Evolutionary conservation across 1,140 invertebrate genomes (phyloP).

Genomic region (Sarcophaga peregrina): DNA sequence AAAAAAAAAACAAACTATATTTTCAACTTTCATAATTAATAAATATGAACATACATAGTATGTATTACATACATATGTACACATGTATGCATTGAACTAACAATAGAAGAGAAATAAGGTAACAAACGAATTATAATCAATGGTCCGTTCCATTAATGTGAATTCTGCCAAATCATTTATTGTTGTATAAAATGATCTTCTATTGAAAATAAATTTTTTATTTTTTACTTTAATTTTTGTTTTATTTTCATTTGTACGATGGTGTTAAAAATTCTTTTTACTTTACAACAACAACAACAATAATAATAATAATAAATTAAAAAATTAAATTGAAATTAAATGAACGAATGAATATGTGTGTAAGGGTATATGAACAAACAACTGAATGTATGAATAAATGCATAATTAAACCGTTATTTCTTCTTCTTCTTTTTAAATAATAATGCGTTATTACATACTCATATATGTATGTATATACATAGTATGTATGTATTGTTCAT

Average conservation of each 20-base stretch:
- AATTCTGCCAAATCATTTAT: neutral
- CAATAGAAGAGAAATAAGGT: no score
- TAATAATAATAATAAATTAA: no score
- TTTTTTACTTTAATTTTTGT: no score
- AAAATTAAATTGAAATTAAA: neutral
- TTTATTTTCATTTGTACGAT: no score
- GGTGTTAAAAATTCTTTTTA: no score
- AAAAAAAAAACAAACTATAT: neutral
- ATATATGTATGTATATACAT: neutral
- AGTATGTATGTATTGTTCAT: neutral
- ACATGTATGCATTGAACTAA: no score
- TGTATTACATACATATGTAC: no score
- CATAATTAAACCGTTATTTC: slow-evolving; percentile 41
- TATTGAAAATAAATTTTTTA: neutral
- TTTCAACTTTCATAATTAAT: neutral
- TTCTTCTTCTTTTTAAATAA: slow-evolving; percentile 8
- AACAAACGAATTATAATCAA: no score
- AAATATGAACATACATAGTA: no score
- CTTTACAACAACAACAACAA: no score
- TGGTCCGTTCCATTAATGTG: no score
- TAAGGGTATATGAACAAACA: no score
- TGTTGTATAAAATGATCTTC: neutral
- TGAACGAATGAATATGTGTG: neutral
- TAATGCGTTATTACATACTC: slow-evolving; percentile 31
- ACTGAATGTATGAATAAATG: neutral